Evolutionary conservation across 2,888 invertebrate genomes (phyloP).

Genomic region (Thera britannica): DNA sequence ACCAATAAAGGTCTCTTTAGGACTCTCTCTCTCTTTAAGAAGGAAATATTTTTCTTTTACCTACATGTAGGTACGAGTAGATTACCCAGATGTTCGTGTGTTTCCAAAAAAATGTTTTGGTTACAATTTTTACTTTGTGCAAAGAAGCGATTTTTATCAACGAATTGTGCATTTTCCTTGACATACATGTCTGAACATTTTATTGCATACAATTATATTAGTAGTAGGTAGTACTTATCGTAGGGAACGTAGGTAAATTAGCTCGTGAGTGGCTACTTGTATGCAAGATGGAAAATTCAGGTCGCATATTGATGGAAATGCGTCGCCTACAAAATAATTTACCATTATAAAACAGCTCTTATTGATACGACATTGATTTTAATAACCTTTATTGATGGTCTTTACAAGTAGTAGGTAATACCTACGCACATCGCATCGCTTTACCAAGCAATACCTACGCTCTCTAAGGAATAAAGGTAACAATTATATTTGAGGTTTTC

Average conservation of each 20-base stretch:
- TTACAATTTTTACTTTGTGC: too few species aligned
- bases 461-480: too few species aligned
- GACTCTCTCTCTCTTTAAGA: too few species aligned
- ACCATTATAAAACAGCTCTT: conserved; percentile 53
- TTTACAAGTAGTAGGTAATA: neutral
- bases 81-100: too few species aligned
- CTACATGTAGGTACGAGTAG: too few species aligned
- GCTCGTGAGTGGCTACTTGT: conserved; percentile 8
- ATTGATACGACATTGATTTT: conserved; percentile 74
- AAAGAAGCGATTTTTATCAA: too few species aligned
- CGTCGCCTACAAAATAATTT: conserved; percentile 58
- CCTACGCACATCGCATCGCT: neutral
- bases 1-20: too few species aligned
- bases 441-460: neutral
- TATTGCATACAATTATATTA: conserved; percentile 14
- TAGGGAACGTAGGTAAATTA: neutral
- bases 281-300: conserved; percentile 34
- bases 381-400: conserved; percentile 58
- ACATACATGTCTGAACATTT: conserved; percentile 14
- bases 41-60: too few species aligned
- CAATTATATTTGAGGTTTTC: neutral
- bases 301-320: conserved; percentile 55
- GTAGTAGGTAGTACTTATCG: neutral
- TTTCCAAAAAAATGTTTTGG: too few species aligned
- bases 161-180: conserved; percentile 16